Evolutionary conservation across 2,888 invertebrate genomes (phyloP).

Genomic region (Petrolisthes manimaculis): DNA sequence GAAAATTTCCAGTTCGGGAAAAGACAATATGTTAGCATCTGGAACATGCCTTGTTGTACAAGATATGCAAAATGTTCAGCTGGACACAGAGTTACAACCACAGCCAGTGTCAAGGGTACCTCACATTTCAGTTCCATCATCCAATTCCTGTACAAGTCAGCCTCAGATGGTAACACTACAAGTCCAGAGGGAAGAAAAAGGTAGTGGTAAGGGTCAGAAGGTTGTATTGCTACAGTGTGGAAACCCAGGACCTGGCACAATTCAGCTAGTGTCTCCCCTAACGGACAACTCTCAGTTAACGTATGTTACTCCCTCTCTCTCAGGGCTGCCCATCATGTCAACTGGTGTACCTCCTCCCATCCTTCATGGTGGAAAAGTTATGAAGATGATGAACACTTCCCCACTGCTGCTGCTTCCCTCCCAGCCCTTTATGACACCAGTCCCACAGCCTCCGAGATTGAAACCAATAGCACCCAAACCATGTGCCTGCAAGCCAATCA

Average conservation of each 20-base stretch:
- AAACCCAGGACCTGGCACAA: constrained; percentile 44
- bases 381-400: constrained; percentile 53
- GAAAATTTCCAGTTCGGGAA: constrained; percentile 15
- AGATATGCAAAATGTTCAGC: constrained; percentile 30
- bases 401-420: constrained; percentile 43
- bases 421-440: constrained; percentile 34
- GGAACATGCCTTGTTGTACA: constrained; percentile 41
- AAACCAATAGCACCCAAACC: constrained; percentile 63
- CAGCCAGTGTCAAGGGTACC: constrained; percentile 13
- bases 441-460: constrained; percentile 31
- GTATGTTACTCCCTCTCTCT: constrained; percentile 55
- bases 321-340: constrained; percentile 63
- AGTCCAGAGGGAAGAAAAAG: constrained; percentile 38
- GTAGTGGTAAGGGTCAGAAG: constrained; percentile 32
- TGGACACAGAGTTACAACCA: constrained; percentile 23
- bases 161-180: constrained; percentile 51
- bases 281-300: constrained; percentile 52
- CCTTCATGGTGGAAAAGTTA: constrained; percentile 42
- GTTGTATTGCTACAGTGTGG: constrained; percentile 51
- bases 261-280: constrained; percentile 50
- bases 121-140: constrained; percentile 11
- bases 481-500: constrained; percentile 44
- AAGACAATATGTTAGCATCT: constrained; percentile 31
- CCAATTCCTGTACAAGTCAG: constrained; percentile 14
- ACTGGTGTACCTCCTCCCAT: constrained; percentile 55